These are phyloP conservation scores for Amazona vittata DNA, from an alignment of 2,113 vertebrate species.

Conservation along the genomic window DNA sequence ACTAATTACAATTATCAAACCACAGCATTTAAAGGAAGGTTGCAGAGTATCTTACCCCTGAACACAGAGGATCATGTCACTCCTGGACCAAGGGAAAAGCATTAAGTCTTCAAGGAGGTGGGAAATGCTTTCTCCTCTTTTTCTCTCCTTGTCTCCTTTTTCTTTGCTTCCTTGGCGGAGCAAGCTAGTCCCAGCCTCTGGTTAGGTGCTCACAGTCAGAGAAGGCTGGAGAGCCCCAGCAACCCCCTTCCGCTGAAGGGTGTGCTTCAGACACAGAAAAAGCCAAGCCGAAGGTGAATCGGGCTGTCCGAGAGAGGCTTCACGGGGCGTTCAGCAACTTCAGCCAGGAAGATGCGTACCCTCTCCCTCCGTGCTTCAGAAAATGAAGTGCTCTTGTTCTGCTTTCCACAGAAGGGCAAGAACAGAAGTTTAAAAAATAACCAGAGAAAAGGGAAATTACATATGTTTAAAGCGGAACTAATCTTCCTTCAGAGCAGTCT, in stretches of 20 bases:
- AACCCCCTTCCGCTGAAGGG: not conserved
- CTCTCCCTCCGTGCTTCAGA: not conserved
- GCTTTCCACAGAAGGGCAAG: not conserved
- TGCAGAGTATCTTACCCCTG: constrained; percentile 71
- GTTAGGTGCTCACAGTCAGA: not conserved
- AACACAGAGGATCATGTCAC: constrained; percentile 84
- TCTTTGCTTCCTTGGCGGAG: not conserved
- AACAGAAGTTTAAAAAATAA: not conserved
- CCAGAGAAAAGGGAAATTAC: not conserved
- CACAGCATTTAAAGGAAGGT: not conserved
- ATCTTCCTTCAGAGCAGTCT: not conserved
- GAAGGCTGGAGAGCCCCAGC: not conserved
- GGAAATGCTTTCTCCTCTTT: not conserved
- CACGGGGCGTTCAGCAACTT: not conserved
- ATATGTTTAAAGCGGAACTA: not conserved
- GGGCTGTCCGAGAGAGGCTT: not conserved
- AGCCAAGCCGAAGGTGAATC: not conserved
- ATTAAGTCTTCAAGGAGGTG: constrained; percentile 47
- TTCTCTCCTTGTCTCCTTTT: not conserved
- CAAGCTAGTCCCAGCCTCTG: not conserved
- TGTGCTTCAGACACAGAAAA: not conserved
- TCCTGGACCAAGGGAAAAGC: constrained; percentile 70
- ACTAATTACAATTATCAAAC: not conserved
- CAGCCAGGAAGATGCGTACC: not conserved
- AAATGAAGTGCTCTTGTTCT: not conserved